A percentile compares a stretch with the other conserved stretches of the same genome.
Conservation (phyloP, 2,797 vertebrate genomes). For the Prionace glauca region DNA sequence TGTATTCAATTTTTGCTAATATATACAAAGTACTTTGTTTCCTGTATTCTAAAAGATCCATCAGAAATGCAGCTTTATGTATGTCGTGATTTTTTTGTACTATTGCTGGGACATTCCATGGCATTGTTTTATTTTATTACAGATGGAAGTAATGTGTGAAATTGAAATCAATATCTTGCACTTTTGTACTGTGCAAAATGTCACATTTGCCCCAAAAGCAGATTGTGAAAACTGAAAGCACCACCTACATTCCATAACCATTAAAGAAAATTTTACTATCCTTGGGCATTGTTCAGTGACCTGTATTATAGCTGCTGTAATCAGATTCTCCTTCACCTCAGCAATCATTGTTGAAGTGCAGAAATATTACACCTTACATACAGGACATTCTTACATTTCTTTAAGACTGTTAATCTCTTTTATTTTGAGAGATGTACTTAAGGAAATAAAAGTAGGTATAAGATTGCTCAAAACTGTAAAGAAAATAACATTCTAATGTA, state of each 20-base stretch:
- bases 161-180: not conserved
- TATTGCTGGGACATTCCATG: not conserved
- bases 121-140: slow-evolving; percentile 23
- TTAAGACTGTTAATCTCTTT: not conserved
- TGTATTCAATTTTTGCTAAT: slow-evolving; percentile 25
- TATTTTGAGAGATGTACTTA: not conserved
- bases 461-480: not conserved
- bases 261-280: not conserved
- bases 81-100: slow-evolving; percentile 6
- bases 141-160: not conserved
- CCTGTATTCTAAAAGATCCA: not conserved
- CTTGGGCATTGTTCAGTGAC: not conserved
- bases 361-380: slow-evolving; percentile 81
- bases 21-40: slow-evolving; percentile 3
- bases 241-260: not conserved
- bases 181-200: not conserved
- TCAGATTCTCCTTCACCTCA: slow-evolving; percentile 43
- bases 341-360: slow-evolving; percentile 70
- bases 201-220: not conserved
- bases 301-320: not conserved
- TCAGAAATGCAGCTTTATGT: slow-evolving; percentile 11
- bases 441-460: not conserved
- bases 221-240: not conserved
- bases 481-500: not conserved
- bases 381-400: slow-evolving; percentile 40